A percentile compares a stretch with the other conserved stretches of the same genome.
Conservation (phyloP, 1,140 invertebrate species). For the Aricia agestis region DNA sequence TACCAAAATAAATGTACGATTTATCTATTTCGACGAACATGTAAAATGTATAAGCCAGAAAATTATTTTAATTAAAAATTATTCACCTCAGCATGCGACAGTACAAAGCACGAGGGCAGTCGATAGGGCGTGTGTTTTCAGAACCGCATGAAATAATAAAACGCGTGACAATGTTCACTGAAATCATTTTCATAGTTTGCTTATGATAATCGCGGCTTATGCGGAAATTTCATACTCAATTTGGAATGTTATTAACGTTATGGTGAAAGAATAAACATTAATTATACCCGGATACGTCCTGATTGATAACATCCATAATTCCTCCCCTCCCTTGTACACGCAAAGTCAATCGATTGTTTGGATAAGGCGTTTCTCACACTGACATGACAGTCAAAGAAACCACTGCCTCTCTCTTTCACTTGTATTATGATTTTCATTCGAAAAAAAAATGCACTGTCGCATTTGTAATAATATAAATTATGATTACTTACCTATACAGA, state of each 20-base stretch:
- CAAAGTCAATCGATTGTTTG: not conserved
- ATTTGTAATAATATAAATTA: no score
- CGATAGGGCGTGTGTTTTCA: slow-evolving; percentile 50
- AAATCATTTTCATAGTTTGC: slow-evolving; percentile 31
- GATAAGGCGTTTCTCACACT: no score
- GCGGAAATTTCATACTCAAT: slow-evolving; percentile 1
- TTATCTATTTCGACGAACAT: no score
- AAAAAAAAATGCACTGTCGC: no score
- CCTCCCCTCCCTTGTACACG: not conserved
- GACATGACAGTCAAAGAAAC: no score
- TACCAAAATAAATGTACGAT: no score
- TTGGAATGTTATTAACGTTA: slow-evolving; percentile 1
- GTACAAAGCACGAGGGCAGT: slow-evolving; percentile 10
- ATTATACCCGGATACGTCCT: not conserved
- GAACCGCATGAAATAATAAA: slow-evolving; percentile 42
- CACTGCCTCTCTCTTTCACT: no score
- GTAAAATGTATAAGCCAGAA: no score
- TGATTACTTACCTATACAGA: no score
- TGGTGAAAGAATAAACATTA: slow-evolving; percentile 1
- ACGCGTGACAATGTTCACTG: slow-evolving; percentile 15
- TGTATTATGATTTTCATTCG: no score
- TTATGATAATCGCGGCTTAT: slow-evolving; percentile 23
- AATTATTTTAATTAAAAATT: not conserved
- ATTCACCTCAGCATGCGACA: not conserved
- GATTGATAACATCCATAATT: slow-evolving; percentile 1